A percentile compares a stretch with the other conserved stretches of the same genome.
Conservation (phyloP, 2,888 invertebrate species). For the Megaustenia siamemsis region DNA sequence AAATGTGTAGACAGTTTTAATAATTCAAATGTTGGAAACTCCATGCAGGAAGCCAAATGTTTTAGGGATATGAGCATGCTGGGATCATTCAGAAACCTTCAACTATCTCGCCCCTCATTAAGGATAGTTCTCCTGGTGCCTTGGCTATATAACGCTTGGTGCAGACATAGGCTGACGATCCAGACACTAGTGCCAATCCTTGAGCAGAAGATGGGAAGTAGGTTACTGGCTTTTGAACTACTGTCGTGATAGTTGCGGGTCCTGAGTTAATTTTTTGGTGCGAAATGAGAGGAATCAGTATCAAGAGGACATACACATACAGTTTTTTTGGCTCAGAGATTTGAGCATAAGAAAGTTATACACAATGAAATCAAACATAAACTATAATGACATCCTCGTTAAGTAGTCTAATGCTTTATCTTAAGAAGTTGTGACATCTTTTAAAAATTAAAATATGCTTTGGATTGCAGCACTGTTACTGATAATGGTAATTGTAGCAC, state of each 20-base stretch:
- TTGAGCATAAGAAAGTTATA: too few relatives aligned
- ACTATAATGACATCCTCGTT: too few relatives aligned
- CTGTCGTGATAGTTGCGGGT: conserved; percentile 9
- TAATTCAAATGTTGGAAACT: background rate
- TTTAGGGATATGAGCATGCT: conserved; percentile 18
- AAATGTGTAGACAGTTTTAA: background rate
- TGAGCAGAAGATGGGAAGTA: conserved; percentile 14
- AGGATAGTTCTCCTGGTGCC: conserved; percentile 36
- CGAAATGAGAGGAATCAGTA: background rate
- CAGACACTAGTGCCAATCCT: conserved; percentile 18
- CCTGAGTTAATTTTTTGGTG: conserved; percentile 11
- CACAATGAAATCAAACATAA: too few relatives aligned
- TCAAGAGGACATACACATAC: background rate
- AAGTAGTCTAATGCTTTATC: too few relatives aligned
- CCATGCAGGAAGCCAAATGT: background rate
- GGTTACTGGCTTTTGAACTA: conserved; percentile 8
- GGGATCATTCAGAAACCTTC: conserved; percentile 49
- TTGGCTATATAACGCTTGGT: conserved; percentile 10
- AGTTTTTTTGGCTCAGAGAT: too few relatives aligned
- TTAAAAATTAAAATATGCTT: too few relatives aligned
- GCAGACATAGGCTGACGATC: conserved; percentile 22
- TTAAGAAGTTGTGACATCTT: too few relatives aligned
- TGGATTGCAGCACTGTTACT: too few relatives aligned
- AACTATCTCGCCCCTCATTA: conserved; percentile 47
- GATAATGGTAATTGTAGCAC: too few relatives aligned